A percentile compares a stretch with the other conserved stretches of the same genome.
Evolutionary conservation across 2,797 vertebrate species (phyloP).

Genomic region (Rousettus madagascariensis): DNA sequence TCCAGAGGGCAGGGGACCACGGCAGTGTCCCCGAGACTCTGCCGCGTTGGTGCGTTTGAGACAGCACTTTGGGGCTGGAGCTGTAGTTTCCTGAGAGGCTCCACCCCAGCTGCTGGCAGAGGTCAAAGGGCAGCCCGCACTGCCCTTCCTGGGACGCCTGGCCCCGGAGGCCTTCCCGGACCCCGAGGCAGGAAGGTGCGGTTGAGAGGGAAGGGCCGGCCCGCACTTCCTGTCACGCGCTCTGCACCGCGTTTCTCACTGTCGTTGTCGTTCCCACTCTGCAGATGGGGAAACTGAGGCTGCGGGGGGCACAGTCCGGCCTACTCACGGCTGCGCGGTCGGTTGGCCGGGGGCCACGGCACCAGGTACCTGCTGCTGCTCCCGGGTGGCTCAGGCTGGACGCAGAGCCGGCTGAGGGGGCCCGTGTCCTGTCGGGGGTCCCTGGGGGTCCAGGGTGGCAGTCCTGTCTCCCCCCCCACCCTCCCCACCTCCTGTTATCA

Average conservation of each 20-base stretch:
- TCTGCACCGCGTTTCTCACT: fast-evolving
- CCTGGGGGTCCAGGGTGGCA: not conserved
- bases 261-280: fast-evolving
- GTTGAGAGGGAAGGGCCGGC: fast-evolving
- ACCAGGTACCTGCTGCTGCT: fast-evolving
- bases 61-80: too few species aligned
- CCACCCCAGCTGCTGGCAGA: too few species aligned
- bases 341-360: fast-evolving
- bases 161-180: fast-evolving
- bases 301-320: fast-evolving
- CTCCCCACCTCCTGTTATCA: constrained; percentile 51
- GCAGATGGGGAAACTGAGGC: fast-evolving
- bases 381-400: fast-evolving
- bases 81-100: too few species aligned
- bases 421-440: not conserved
- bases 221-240: fast-evolving
- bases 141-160: not conserved
- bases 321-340: too few species aligned
- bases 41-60: too few species aligned
- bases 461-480: not conserved
- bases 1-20: too few species aligned
- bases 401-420: not conserved
- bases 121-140: too few species aligned
- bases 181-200: fast-evolving
- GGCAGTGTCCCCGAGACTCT: too few species aligned